phyloP scores from a whole-genome alignment of 2,797 vertebrate genomes.

The Manis pentadactyla region DNA sequence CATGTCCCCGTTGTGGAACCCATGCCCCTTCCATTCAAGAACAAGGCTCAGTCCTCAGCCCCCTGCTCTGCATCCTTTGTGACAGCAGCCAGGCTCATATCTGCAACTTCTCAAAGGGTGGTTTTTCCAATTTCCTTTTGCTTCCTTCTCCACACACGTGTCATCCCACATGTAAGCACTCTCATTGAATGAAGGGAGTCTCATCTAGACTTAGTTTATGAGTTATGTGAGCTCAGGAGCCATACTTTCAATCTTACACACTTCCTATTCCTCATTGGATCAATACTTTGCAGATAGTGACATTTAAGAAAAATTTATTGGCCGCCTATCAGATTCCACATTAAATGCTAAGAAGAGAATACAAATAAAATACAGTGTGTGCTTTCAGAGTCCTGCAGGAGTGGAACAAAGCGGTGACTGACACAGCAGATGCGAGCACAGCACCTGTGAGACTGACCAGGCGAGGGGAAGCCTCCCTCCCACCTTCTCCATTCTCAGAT shows the following conservation, averaged over 20 bases:
- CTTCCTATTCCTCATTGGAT: neutral
- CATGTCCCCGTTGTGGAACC: neutral
- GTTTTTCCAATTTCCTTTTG: neutral
- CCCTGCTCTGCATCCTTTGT: neutral
- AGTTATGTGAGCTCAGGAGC: neutral
- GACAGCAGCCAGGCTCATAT: neutral
- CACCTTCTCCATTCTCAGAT: neutral
- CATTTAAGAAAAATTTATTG: neutral
- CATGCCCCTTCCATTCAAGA: neutral
- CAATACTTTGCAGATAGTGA: neutral
- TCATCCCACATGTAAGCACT: neutral
- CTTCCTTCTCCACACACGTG: neutral
- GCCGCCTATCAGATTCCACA: neutral
- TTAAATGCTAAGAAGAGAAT: neutral
- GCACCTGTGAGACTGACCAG: accelerated
- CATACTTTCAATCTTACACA: neutral
- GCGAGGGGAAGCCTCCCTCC: neutral
- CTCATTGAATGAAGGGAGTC: neutral
- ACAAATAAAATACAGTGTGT: neutral
- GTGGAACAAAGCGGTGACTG: neutral
- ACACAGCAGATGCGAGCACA: accelerated
- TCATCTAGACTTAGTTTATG: neutral
- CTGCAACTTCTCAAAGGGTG: neutral
- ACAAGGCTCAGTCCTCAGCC: neutral
- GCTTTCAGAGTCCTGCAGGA: neutral